Conservation (phyloP, 2,888 invertebrate species). For the Yponomeuta cagnagella region DNA sequence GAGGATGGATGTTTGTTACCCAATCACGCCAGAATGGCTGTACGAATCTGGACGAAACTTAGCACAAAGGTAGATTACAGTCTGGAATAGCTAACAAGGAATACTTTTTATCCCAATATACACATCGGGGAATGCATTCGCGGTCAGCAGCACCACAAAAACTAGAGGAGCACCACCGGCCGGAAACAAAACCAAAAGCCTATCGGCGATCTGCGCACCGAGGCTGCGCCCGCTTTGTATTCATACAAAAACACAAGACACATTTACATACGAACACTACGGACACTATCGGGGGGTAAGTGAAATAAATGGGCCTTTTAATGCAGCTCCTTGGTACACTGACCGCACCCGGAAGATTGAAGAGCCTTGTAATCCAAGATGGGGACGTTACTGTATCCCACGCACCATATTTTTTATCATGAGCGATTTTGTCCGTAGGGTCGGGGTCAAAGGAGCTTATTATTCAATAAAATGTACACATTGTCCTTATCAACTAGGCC, state of each 20-base stretch:
- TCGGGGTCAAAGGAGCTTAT: not conserved
- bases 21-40: too few species aligned
- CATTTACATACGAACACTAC: slow-evolving; percentile 51
- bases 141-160: not conserved
- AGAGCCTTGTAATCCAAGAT: not conserved
- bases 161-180: not conserved
- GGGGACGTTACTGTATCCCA: not conserved
- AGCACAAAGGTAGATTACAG: too few species aligned
- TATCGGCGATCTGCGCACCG: slow-evolving; percentile 14
- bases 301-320: slow-evolving; percentile 56
- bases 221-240: slow-evolving; percentile 28
- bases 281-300: slow-evolving; percentile 45
- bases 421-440: not conserved
- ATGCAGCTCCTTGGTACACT: slow-evolving; percentile 30
- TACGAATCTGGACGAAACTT: too few species aligned
- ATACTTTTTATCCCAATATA: too few species aligned
- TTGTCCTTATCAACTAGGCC: not conserved
- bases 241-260: slow-evolving; percentile 50
- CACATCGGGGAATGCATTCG: too few species aligned
- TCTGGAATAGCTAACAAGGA: too few species aligned
- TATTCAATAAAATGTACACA: not conserved
- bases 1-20: too few species aligned
- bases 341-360: slow-evolving; percentile 39
- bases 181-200: slow-evolving; percentile 14
- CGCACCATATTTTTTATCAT: not conserved